Evolutionary conservation across 1,140 invertebrate species (phyloP), one percentile per base, ranked within the genome.

Genomic region (Drosophila littoralis): DNA sequence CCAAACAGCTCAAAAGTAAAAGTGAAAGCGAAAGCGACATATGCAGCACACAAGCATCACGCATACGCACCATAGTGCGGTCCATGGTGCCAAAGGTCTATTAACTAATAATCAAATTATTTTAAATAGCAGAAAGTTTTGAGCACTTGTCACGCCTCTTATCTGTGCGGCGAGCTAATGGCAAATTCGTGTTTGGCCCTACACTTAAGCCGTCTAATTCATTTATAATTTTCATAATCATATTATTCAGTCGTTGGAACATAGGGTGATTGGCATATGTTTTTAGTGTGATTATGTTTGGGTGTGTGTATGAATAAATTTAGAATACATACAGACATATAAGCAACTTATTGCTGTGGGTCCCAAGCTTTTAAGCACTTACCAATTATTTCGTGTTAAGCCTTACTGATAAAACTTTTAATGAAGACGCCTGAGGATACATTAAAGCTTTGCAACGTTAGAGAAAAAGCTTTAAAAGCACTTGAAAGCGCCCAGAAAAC

Each of bases 61-160:
- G 71, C 70, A 86, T 71, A 43, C 81, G 78, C 77, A 43, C 71
- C 46, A 67, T 79, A 57, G 28, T 51, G 33, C 2, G 22, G 48
- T 3, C 28, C 50, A 38, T 13, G 28, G 2, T 33, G 48, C 15
- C 13, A 33, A 33, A 58, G 42, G 77, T 51, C 74, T 38, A 38
- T 43, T 67, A 52, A 75, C 60, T 74, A 88, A 82, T 86, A 88
- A 86, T 79, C 83, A 77, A 82, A 86, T 86, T 88, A 86, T 88
- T 81, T 82, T 67, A 88, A 83, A 88, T 57, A 64, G 54, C 65
- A 43, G 54, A 76, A 86, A 88, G 45, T 79, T 86, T 79, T 63
- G 17, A 70, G 50, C 61, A 66, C 75, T 77, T 85, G 79, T 82
- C 68, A 79, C 79, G 64, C 77, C 45, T 33, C 51, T 9, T 63